Conservation (phyloP, 2,888 invertebrate genomes). For the Ellobium chinense region DNA sequence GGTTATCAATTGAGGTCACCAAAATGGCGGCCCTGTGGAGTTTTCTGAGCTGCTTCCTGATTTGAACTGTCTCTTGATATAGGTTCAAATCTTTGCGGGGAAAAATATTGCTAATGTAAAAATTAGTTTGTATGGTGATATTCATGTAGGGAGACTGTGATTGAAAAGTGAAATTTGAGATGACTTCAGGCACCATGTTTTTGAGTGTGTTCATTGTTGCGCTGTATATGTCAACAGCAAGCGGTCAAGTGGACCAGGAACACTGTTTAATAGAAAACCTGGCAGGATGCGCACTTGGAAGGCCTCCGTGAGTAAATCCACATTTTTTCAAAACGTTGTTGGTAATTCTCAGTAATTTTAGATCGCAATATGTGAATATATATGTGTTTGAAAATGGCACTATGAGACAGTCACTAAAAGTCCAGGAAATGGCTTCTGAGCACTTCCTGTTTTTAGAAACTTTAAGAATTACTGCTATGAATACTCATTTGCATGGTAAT, state of each 20-base stretch:
- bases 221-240: slow-evolving; percentile 19
- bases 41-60: not conserved
- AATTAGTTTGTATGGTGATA: not conserved
- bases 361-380: no score
- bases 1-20: slow-evolving; percentile 34
- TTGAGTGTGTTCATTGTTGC: not conserved
- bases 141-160: not conserved
- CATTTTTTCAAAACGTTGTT: no score
- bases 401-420: no score
- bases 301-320: slow-evolving; percentile 53
- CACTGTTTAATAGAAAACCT: slow-evolving; percentile 44
- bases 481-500: no score
- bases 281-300: slow-evolving; percentile 43
- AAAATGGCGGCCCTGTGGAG: slow-evolving; percentile 18
- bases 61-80: not conserved
- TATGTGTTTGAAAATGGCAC: no score
- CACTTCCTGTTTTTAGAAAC: no score
- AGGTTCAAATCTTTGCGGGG: not conserved
- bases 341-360: no score
- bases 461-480: no score
- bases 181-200: slow-evolving; percentile 6
- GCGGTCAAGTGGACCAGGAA: not conserved
- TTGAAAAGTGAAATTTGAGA: not conserved
- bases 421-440: no score
- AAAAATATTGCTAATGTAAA: not conserved